These are phyloP conservation scores for Phengaris alcon DNA, from an alignment of 2,888 invertebrate genomes.

Conservation along the genomic window DNA sequence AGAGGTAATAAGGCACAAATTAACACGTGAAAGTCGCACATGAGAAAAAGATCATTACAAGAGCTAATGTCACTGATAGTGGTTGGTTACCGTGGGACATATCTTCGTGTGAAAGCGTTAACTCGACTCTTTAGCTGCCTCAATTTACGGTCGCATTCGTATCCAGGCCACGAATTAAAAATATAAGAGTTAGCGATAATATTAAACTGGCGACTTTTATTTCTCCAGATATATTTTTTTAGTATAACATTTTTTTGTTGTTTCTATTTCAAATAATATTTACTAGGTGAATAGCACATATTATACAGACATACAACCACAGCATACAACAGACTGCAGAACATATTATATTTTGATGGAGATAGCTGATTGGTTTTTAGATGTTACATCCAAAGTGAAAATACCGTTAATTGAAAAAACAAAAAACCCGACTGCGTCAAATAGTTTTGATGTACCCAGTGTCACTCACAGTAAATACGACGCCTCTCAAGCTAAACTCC, in stretches of 20 bases:
- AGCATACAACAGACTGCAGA: too few species aligned
- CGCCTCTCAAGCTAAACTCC: too few species aligned
- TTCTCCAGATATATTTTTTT: not conserved
- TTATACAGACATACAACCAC: too few species aligned
- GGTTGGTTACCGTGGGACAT: conserved; percentile 21
- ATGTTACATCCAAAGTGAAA: too few species aligned
- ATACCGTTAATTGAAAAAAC: not conserved
- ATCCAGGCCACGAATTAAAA: conserved; percentile 16
- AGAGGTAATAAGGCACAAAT: conserved; percentile 14
- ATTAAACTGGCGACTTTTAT: not conserved
- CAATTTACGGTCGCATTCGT: conserved; percentile 14
- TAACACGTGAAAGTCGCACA: conserved; percentile 22
- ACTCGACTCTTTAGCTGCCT: conserved; percentile 14
- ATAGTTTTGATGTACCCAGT: too few species aligned
- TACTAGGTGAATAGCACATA: too few species aligned
- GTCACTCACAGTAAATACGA: too few species aligned
- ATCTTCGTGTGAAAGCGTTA: conserved; percentile 23
- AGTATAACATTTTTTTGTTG: too few species aligned
- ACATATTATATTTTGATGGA: too few species aligned
- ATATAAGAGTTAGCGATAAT: not conserved
- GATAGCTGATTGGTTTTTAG: too few species aligned
- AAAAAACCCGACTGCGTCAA: too few species aligned
- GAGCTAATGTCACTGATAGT: conserved; percentile 18
- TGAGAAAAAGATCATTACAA: conserved; percentile 19
- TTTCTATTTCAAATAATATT: too few species aligned